phyloP scores from a whole-genome alignment of 2,113 vertebrate genomes.

The Herpailurus yagouaroundi region DNA sequence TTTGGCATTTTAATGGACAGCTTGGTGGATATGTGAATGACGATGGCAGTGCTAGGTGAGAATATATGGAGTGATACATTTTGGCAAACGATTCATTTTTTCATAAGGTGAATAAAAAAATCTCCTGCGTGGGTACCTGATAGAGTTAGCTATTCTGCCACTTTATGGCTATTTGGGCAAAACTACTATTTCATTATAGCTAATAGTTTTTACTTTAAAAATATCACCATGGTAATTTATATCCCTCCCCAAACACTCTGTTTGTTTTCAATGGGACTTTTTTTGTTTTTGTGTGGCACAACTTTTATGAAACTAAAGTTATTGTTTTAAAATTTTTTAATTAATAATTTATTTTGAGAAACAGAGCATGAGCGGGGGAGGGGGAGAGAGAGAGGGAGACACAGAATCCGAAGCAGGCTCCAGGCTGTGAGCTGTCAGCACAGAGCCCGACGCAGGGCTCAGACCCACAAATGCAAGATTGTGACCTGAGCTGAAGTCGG shows the following conservation, averaged over 20 bases:
- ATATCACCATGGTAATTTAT: not conserved
- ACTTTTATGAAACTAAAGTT: not conserved
- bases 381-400: too few relatives aligned
- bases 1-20: not conserved
- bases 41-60: not conserved
- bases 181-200: not conserved
- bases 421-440: too few relatives aligned
- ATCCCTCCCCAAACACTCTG: not conserved
- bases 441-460: too few relatives aligned
- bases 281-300: not conserved
- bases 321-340: not conserved
- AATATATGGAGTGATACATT: not conserved
- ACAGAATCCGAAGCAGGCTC: too few relatives aligned
- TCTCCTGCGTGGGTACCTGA: not conserved
- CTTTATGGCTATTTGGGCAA: not conserved
- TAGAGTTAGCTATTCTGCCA: not conserved
- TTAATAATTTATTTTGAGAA: too few relatives aligned
- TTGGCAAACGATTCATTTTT: constrained; percentile 18
- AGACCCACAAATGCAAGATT: too few relatives aligned
- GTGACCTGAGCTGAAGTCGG: too few relatives aligned
- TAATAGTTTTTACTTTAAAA: not conserved
- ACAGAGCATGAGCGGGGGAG: too few relatives aligned
- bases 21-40: not conserved
- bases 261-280: constrained; percentile 4
- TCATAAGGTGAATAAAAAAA: not conserved